A percentile compares a stretch with the other conserved stretches of the same genome.
Conservation (phyloP, 2,797 vertebrate genomes). For the Paratrypauchen microcephalus region DNA sequence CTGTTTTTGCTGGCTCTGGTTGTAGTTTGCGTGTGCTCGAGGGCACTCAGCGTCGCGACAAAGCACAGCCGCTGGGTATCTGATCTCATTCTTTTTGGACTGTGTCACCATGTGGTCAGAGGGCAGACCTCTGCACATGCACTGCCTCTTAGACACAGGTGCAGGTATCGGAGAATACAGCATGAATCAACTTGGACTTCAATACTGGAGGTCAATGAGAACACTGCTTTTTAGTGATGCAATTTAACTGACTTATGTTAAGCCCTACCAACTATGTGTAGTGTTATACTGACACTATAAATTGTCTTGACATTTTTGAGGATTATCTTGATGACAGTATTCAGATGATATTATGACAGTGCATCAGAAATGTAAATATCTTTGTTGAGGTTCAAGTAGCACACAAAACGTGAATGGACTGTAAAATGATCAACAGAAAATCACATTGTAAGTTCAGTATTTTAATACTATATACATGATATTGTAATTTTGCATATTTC, state of each 20-base stretch:
- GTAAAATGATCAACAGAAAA: background rate
- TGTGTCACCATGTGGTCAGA: slow-evolving; percentile 28
- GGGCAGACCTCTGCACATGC: slow-evolving; percentile 35
- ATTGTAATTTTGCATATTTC: background rate
- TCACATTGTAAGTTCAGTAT: background rate
- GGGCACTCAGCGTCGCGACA: slow-evolving; percentile 29
- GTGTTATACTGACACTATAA: background rate
- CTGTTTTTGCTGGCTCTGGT: slow-evolving; percentile 25
- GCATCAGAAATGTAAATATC: background rate
- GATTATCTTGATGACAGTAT: no score
- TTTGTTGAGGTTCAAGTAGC: no score
- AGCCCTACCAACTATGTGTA: background rate
- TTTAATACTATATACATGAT: background rate
- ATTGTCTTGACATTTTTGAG: no score
- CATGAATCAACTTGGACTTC: slow-evolving; percentile 6
- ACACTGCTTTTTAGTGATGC: background rate
- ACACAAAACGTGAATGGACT: no score
- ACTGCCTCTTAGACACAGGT: slow-evolving; percentile 44
- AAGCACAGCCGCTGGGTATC: slow-evolving; percentile 47
- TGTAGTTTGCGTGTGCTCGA: slow-evolving; percentile 26
- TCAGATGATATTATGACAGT: background rate
- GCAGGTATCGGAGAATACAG: slow-evolving; percentile 38
- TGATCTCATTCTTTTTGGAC: slow-evolving; percentile 36
- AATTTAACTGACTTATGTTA: background rate
- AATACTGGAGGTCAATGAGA: background rate